Base-by-base conservation (phyloP, 1,140 invertebrate species). In the Himalopsyche phryganea region DNA sequence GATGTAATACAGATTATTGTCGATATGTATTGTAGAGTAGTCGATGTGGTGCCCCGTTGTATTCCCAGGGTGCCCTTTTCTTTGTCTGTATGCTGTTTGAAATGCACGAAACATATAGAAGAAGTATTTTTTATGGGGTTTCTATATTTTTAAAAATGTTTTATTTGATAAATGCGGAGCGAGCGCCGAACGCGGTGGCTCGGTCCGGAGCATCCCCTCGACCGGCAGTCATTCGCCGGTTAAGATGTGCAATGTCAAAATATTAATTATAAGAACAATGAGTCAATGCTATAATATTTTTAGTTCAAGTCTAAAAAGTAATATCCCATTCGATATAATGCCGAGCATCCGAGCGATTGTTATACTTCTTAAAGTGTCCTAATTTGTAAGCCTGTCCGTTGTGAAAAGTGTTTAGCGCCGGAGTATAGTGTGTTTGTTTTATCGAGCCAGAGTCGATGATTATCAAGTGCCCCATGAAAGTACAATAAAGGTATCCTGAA, bases 91-190 rank as follows among this genome's bases (percentile, higher is more conserved):
- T 78, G 73, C 77, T 77, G 75, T 78, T 77, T 74, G 76, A 78
- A 78, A 78, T 78, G 76, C 76, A 78, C 76, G 75, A 78, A 78
- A 78, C 76, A 77, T 78, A 69, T 76, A 77, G 76, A 78, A 77
- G 76, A 78, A 75, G 70, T 72, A 65, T 65, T 64, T 60, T 50
- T 59, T 57, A 64, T 60, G 57, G 62, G 57, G 57, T 64, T 60
- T 61, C 54, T 61, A 61, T 57, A 51, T 51, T 55, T 46, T 41
- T 56, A 57, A 57, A 54, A 57, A 52, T 13, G 51, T 45, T 60
- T 60, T 45, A 60, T 63, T 56, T 36, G 38, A 63, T 61, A 54
- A 47, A 42, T 58, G 51, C 61, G 58, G 58, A 50, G 46, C 38
- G 61, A 59, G 58, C 51, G 54, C 60, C 54, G 49, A 46, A n/a